Evolutionary conservation across 2,113 vertebrate species (phyloP).

Genomic region (Glaucidium brasilianum): DNA sequence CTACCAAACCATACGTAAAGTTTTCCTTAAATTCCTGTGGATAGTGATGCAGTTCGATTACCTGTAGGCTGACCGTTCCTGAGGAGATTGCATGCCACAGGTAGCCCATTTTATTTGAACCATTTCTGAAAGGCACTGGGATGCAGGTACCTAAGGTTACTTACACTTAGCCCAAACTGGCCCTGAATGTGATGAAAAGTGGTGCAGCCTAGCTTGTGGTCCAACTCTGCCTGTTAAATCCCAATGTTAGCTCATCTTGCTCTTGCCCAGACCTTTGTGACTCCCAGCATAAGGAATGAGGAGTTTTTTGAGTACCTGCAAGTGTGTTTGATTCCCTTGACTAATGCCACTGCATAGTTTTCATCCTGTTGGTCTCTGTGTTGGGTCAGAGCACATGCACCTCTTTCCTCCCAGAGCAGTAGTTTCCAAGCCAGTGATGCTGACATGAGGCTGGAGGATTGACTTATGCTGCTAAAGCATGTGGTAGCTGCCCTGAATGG

Average conservation of each 20-base stretch:
- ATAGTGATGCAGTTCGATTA: neutral
- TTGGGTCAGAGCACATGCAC: rapidly evolving
- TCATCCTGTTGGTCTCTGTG: neutral
- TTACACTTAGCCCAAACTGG: neutral
- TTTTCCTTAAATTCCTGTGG: neutral
- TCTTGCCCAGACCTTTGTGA: neutral
- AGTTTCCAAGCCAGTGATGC: neutral
- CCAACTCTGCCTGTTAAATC: neutral
- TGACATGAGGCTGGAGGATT: neutral
- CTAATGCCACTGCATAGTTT: rapidly evolving
- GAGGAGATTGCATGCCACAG: neutral
- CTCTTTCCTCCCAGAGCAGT: neutral
- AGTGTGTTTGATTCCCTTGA: neutral
- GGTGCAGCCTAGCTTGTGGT: neutral
- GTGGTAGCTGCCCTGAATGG: neutral
- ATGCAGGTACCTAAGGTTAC: neutral
- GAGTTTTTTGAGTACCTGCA: neutral
- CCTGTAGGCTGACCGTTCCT: neutral
- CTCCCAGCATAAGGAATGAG: neutral
- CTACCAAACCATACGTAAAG: neutral
- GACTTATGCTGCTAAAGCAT: neutral
- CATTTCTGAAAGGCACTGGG: neutral
- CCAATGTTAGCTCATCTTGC: neutral
- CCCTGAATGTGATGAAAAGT: neutral
- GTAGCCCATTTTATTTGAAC: neutral